phyloP scores from a whole-genome alignment of 64 coral and sea anemone species.

The Pocillopora verrucosa region DNA sequence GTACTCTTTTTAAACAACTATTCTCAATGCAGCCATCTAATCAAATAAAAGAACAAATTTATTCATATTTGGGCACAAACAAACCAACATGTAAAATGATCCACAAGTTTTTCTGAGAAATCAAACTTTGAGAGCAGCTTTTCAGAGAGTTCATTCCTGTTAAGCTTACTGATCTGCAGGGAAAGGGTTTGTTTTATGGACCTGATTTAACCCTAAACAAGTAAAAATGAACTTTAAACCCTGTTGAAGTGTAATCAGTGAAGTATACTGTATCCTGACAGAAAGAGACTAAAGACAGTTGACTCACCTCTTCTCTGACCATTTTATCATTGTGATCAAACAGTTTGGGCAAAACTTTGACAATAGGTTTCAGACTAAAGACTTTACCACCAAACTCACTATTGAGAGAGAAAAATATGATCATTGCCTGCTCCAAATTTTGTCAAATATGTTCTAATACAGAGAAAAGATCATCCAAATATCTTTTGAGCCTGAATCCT shows the following conservation, averaged over 20 bases:
- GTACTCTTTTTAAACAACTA: too few species aligned
- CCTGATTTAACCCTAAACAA: neutral
- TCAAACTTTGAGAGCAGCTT: too few species aligned
- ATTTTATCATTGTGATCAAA: conserved; percentile 98
- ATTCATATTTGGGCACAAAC: too few species aligned
- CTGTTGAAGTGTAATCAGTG: neutral
- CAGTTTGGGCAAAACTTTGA: conserved; percentile 90
- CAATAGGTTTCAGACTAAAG: conserved; percentile 88
- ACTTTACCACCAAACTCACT: conserved; percentile 98
- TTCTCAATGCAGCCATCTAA: too few species aligned
- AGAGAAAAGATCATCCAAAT: neutral
- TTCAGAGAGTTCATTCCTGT: too few species aligned
- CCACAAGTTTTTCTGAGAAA: too few species aligned
- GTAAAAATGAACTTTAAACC: neutral
- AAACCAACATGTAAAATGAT: too few species aligned
- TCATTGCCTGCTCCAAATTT: neutral
- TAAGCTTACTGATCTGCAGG: too few species aligned
- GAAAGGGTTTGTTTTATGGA: too few species aligned
- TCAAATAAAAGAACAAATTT: too few species aligned
- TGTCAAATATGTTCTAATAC: neutral
- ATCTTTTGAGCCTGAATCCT: too few species aligned
- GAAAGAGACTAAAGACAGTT: neutral
- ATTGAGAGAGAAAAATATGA: neutral
- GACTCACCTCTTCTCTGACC: conserved; percentile 90
- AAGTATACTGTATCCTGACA: neutral